Base-by-base conservation (phyloP, 2,888 invertebrate genomes). In the Pyrocoelia pectoralis region DNA sequence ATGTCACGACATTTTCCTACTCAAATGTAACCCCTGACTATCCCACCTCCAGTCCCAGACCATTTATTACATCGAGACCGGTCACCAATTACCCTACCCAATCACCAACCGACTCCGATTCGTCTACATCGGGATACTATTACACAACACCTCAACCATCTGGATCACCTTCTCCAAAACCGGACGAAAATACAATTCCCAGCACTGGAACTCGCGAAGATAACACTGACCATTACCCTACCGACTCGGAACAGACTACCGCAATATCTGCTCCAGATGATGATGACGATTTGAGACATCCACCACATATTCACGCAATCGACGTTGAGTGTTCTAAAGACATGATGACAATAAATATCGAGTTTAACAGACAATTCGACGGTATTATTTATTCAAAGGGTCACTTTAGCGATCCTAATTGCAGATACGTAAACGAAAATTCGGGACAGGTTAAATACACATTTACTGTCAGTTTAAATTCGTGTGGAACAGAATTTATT, bases 351-450 rank as follows among this genome's bases (percentile, higher is more conserved):
- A 92, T 93, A 63, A 87, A 89, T 69, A 86, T 93, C 8, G 90
- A 91, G 78, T 93, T 93, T 79, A 91, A 92, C 77, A 86, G 89
- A 65, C 83, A 82, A 13, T 93, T 91, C 76, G 87, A 92, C 70
- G 93, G 93, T 0, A 85, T 93, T 10, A 91, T 93, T 69, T 93
- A 93, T 74, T 91, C 92, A 0, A 92, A 92, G 83, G 92, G 91
- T 49, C 89, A 85, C 78, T 88, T 83, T 76, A 88, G 83, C 70
- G 87, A 87, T 69, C 85, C 87, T 0, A 86, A 88, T 51, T 93
- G 93, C 75, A 84, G 89, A 14, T 93, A 92, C 76, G 92, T 92
- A 0, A 84, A 83, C 69, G 88, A 89, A 75, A 90, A 90, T 76
- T 88, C 89, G 0, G 89, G 88, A 12, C 85, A 88, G 77, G 84